Conservation (phyloP, 2,113 vertebrate genomes). For the Carollia perspicillata region DNA sequence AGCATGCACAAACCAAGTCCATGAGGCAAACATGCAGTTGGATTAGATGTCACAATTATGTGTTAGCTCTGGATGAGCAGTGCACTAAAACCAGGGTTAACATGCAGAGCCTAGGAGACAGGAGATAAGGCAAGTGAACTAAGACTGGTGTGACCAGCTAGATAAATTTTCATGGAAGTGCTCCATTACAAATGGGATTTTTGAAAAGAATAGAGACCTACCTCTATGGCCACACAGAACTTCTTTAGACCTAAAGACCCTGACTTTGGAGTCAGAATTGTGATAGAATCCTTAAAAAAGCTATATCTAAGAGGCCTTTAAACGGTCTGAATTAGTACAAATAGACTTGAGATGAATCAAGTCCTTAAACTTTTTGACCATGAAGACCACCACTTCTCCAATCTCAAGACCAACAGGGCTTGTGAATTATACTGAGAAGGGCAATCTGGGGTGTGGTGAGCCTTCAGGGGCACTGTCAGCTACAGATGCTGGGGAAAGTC, state of each 20-base stretch:
- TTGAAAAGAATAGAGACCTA: background rate
- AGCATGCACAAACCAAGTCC: background rate
- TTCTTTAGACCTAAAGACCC: background rate
- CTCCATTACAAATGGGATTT: background rate
- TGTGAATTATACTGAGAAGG: background rate
- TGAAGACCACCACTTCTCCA: background rate
- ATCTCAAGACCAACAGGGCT: background rate
- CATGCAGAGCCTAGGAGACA: background rate
- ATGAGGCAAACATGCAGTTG: background rate
- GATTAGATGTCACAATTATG: background rate
- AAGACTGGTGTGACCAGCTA: background rate
- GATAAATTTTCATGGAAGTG: background rate
- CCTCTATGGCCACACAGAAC: background rate
- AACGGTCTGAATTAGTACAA: background rate
- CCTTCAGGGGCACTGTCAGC: background rate
- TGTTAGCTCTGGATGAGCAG: background rate
- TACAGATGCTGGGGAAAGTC: background rate
- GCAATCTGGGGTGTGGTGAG: background rate
- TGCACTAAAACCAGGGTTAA: background rate
- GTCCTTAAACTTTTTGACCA: background rate
- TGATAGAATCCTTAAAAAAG: background rate
- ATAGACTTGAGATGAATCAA: background rate
- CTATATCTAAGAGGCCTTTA: background rate
- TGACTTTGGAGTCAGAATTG: background rate
- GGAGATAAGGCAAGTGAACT: background rate